Evolutionary conservation across 2,888 invertebrate species (phyloP).

Genomic region (Cenopis cana): DNA sequence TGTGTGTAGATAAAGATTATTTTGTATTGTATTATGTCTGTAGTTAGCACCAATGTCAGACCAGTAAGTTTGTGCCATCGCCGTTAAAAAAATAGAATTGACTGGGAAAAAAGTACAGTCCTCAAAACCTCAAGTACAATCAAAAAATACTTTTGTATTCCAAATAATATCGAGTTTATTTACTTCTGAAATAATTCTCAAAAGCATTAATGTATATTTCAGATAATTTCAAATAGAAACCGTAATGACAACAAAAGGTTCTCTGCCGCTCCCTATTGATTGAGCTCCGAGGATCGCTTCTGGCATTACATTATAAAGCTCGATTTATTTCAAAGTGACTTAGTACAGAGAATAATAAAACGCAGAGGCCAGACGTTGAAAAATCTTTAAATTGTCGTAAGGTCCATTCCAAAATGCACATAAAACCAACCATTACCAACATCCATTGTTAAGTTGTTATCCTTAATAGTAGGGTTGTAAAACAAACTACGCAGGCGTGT

Average conservation of each 20-base stretch:
- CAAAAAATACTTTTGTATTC: not conserved
- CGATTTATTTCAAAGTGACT: constrained; percentile 40
- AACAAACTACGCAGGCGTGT: too few species aligned
- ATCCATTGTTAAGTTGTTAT: too few species aligned
- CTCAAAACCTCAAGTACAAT: too few species aligned
- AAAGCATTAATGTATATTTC: constrained; percentile 12
- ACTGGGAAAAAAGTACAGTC: not conserved
- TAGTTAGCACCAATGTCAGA: too few species aligned
- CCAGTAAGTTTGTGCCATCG: too few species aligned
- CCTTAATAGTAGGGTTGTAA: too few species aligned
- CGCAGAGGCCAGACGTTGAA: not conserved
- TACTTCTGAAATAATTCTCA: constrained; percentile 21
- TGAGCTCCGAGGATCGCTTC: constrained; percentile 26
- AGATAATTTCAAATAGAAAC: constrained; percentile 23
- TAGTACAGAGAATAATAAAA: not conserved
- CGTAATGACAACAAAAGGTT: constrained; percentile 38
- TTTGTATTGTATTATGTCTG: too few species aligned
- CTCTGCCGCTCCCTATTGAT: constrained; percentile 27
- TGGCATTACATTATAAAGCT: constrained; percentile 26
- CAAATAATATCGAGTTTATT: constrained; percentile 2
- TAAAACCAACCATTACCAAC: too few species aligned
- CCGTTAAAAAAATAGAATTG: not conserved
- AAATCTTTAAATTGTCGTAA: not conserved
- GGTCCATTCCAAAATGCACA: too few species aligned
- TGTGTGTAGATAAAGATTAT: too few species aligned